These are phyloP conservation scores for Chamaea fasciata DNA, from an alignment of 2,113 vertebrate species.

Conservation along the genomic window DNA sequence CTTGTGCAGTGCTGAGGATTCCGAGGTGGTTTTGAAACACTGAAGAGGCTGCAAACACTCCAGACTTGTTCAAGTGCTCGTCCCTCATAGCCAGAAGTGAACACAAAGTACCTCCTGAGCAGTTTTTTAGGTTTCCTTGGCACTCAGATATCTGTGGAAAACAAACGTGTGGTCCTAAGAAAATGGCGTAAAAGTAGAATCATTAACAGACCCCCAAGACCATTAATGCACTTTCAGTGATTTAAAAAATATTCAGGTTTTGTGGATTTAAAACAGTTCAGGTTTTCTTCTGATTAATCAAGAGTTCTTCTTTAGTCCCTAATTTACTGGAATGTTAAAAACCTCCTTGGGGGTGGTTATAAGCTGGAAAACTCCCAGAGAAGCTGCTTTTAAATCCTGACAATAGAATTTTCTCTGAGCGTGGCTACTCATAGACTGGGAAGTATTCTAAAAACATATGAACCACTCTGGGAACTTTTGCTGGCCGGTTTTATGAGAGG, in stretches of 20 bases:
- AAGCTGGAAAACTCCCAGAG: neutral
- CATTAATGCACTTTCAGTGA: neutral
- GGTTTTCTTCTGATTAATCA: neutral
- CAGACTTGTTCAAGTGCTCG: neutral
- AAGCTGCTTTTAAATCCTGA: neutral
- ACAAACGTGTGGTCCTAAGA: neutral
- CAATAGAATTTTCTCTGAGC: rapidly evolving
- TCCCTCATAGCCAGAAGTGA: neutral
- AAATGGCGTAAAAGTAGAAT: neutral
- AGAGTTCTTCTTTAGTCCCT: neutral
- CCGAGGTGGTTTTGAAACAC: neutral
- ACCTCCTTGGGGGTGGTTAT: neutral
- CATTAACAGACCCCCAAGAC: neutral
- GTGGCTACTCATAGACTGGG: neutral
- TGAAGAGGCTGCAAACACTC: neutral
- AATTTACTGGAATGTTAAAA: neutral
- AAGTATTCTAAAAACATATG: neutral
- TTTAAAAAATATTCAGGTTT: neutral
- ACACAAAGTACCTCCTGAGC: neutral
- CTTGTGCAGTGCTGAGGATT: neutral
- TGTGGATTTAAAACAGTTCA: neutral
- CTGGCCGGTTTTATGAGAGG: neutral
- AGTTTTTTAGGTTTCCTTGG: neutral
- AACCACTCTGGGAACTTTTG: neutral
- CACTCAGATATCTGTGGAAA: neutral